These are phyloP conservation scores for Plecturocebus donacophilus DNA, from an alignment of 2,113 vertebrate genomes.

Conservation along the genomic window DNA sequence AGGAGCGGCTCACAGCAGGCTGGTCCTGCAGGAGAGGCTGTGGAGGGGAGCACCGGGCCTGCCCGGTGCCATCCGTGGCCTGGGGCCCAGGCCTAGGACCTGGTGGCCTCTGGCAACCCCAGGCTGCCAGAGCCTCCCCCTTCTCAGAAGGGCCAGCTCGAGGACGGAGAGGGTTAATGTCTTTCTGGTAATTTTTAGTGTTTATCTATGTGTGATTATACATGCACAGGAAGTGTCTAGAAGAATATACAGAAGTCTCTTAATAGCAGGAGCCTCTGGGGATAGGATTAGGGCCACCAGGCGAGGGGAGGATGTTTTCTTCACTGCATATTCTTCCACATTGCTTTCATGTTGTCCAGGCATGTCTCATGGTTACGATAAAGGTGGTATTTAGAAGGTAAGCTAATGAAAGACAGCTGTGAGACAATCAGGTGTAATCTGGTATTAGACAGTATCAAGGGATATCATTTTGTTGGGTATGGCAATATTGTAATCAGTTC, in stretches of 20 bases:
- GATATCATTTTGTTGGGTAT: not conserved
- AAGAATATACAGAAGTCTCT: not conserved
- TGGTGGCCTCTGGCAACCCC: not conserved
- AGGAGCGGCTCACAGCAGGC: not conserved
- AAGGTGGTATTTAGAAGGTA: not conserved
- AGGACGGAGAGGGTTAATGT: not conserved
- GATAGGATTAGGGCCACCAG: not conserved
- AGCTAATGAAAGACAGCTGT: not conserved
- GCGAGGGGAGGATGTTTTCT: not conserved
- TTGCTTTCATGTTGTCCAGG: not conserved
- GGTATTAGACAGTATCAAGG: not conserved
- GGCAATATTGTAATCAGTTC: not conserved
- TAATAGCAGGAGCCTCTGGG: not conserved
- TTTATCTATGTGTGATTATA: not conserved
- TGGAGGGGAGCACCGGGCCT: fast-evolving
- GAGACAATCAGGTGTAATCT: not conserved
- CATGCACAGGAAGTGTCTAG: not conserved
- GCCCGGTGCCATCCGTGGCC: fast-evolving
- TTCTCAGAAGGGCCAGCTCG: not conserved
- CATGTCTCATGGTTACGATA: not conserved
- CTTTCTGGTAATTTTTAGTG: not conserved
- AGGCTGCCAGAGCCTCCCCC: not conserved
- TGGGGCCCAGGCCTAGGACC: fast-evolving
- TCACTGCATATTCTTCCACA: not conserved
- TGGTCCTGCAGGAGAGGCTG: no score